These are phyloP conservation scores for Hylomyscus alleni DNA, from an alignment of 2,797 vertebrate genomes.

Conservation along the genomic window DNA sequence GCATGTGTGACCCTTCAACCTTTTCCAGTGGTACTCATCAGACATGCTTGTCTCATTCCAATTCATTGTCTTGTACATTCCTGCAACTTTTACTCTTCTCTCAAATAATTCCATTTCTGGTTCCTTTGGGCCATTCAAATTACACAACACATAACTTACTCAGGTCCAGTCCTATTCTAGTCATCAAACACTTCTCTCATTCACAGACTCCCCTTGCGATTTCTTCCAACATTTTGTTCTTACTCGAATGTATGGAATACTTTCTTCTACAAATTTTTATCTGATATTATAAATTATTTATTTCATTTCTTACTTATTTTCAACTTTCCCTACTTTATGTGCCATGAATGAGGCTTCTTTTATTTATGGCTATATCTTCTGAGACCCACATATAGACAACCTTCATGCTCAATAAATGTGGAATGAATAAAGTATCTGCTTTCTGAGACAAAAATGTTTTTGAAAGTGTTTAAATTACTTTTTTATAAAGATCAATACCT, in stretches of 20 bases:
- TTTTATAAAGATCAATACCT: background rate
- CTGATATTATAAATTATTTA: background rate
- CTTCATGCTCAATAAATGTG: background rate
- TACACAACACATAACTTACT: background rate
- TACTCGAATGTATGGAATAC: background rate
- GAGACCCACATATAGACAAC: background rate
- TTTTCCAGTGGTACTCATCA: background rate
- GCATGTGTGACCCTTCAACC: background rate
- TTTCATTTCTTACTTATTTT: background rate
- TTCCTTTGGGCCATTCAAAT: background rate
- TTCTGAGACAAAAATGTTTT: background rate
- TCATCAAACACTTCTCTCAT: no score
- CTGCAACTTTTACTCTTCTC: background rate
- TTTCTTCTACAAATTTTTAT: background rate
- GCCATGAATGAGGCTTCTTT: background rate
- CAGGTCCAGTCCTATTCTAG: background rate
- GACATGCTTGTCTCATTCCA: background rate
- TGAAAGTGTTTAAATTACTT: background rate
- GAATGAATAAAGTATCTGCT: background rate
- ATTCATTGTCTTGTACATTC: background rate
- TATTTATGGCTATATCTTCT: background rate
- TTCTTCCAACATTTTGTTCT: background rate
- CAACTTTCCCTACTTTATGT: constrained; percentile 6
- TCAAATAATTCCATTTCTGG: background rate
- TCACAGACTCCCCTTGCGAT: background rate